A percentile compares a stretch with the other conserved stretches of the same genome.
phyloP scores from a whole-genome alignment of 1,140 invertebrate genomes.

The Anastrepha obliqua region DNA sequence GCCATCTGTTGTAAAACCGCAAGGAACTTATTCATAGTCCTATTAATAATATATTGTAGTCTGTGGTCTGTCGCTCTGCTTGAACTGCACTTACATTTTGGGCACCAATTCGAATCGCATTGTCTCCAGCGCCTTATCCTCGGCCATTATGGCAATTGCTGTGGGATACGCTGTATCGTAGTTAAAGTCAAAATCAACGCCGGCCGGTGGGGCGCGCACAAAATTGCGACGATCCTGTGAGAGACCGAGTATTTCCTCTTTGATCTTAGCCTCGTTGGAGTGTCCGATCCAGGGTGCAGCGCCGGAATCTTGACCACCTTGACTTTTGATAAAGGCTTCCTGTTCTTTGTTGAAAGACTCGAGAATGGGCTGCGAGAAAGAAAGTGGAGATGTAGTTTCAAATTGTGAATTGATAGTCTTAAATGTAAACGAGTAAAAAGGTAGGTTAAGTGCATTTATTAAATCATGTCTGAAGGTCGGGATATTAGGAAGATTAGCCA shows the following conservation, averaged over 20 bases:
- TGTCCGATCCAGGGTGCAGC: slow-evolving; percentile 94
- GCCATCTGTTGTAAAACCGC: no score
- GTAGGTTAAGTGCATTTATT: no score
- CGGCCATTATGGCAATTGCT: slow-evolving; percentile 93
- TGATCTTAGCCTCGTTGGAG: slow-evolving; percentile 90
- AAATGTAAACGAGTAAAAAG: no score
- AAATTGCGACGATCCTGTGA: slow-evolving; percentile 98
- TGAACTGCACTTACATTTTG: slow-evolving; percentile 86
- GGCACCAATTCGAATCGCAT: slow-evolving; percentile 99
- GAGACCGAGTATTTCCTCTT: slow-evolving; percentile 94
- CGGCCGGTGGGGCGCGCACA: slow-evolving; percentile 94
- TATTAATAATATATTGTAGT: not conserved
- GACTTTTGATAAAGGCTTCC: slow-evolving; percentile 93
- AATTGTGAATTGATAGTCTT: not conserved
- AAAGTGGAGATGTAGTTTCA: not conserved
- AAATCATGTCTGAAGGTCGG: no score
- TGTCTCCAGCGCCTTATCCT: slow-evolving; percentile 96
- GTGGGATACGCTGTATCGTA: slow-evolving; percentile 93
- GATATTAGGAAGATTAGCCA: no score
- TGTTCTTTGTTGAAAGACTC: slow-evolving; percentile 97
- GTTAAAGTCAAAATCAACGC: slow-evolving; percentile 96
- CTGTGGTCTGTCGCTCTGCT: not conserved
- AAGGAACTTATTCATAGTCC: no score
- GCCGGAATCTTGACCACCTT: slow-evolving; percentile 85
- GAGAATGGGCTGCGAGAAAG: slow-evolving; percentile 87